Base-by-base conservation (phyloP, 2,113 vertebrate species). In the Aramus guarauna region DNA sequence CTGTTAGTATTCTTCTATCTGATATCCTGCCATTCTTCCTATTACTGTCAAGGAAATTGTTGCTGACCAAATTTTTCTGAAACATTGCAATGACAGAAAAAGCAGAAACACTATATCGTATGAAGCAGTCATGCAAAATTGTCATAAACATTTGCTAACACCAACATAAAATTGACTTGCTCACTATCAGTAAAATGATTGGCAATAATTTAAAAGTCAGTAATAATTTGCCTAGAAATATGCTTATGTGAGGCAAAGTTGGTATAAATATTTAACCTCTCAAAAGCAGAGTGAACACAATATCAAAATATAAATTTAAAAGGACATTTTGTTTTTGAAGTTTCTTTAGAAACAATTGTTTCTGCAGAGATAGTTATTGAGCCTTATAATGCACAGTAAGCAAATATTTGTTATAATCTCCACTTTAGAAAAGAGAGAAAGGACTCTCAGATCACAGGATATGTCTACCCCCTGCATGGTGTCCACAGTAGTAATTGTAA, bases 1-100 rank as follows among this genome's bases (percentile, higher is more conserved):
- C 72, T 92, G 53, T 88, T 93, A 90, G 29, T 34, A 73, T 95
- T 86, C 83, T 88, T 41, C 58, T 91, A 52, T 58, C n/a, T 90
- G 75, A 88, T 81, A 56, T 90, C 63, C 62, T 94, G 27, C 53
- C 39, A 84, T 76, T 92, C 77, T 66, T 45, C 58, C 67, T 72
- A 29, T 85, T 75, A 58, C 29, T 94, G 60, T 60, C 68, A 76
- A 86, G 68, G 26, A 95, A 95, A 94, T 79, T 56, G 48, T 30
- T 94, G 81, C 81, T 94, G 75, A 81, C 27, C 16, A 29, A 67
- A 45, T 90, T 84, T 88, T 45, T 90, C 64, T 72, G 68, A 89
- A 91, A 95, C 34, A 55, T 37, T 90, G n/a, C 50, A 90, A 87
- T 71, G 60, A 67, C 32, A 88, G 32, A 48, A 92, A 78, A 79